Conservation (phyloP, 2,888 invertebrate species). For the Eutolmus rufibarbis region DNA sequence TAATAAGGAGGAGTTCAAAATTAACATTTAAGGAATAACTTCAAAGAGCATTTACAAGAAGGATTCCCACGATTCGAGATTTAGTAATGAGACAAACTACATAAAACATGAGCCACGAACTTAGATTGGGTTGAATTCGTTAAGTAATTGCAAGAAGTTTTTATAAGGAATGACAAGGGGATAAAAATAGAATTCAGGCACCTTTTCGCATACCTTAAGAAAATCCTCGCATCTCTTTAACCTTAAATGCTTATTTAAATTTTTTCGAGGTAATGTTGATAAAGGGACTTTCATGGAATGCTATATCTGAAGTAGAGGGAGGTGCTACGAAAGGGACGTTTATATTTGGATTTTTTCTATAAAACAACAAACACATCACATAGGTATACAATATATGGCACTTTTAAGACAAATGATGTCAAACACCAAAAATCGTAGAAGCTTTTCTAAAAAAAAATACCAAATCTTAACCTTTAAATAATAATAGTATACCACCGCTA, state of each 20-base stretch:
- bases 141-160: not conserved
- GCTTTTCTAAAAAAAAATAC: no score
- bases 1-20: not conserved
- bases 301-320: no score
- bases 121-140: not conserved
- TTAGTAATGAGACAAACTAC: not conserved
- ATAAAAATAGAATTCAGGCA: not conserved
- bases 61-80: not conserved
- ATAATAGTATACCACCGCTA: no score
- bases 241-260: not conserved
- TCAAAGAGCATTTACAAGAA: not conserved
- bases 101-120: not conserved
- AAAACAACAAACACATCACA: no score
- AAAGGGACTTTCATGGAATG: no score
- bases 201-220: not conserved
- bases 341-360: no score
- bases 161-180: not conserved
- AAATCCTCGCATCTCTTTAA: not conserved
- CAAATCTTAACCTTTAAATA: no score
- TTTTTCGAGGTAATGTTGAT: no score
- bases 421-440: no score
- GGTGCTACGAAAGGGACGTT: no score
- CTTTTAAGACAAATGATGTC: no score
- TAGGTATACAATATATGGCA: no score
- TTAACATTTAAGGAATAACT: not conserved